Base-by-base conservation (phyloP, 2,797 vertebrate genomes). In the Lutjanus campechanus region DNA sequence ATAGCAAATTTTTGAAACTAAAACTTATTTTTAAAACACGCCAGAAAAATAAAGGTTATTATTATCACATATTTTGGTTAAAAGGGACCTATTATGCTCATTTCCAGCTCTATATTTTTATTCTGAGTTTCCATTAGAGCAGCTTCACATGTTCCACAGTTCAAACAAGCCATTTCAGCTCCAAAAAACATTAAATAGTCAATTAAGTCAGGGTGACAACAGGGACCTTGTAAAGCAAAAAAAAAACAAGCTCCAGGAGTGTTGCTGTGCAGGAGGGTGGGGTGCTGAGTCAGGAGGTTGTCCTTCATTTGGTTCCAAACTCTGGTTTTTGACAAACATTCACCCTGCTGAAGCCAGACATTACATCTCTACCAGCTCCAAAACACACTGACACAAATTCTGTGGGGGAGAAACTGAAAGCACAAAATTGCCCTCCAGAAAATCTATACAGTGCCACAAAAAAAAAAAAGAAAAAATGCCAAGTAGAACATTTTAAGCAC, bases 281-380 rank as follows among this genome's bases (percentile, higher is more conserved):
- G 16, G 54, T 20, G 58, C 5, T 66, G 49, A 19, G 11, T 25
- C 1, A 22, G 1, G 12, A 40, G 7, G 17, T 19, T 71, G 55
- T 67, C n/a, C 19, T 47, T 66, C 10, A 77, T 73, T 63, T 64
- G 51, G 15, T 51, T 68, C 20, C 50, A 72, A 25, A 73, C 51
- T 58, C 3, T 64, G 10, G 5, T 67, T 65, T 65, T 8, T 25
- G n/a, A 50, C 49, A 46, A 47, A 20, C 40, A 8, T 69, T 16
- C 16, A 69, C 43, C 56, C 61, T 69, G 44, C 20, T 58, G 62
- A 72, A 19, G n/a, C 60, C 64, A 61, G 15, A 43, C 13, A 43
- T 51, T 69, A 70, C 81, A 59, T 66, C 22, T 11, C 47, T 62
- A 40, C 36, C 22, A 77, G 53, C 68, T 70, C 49, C 9, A n/a